Percentiles rank a stretch among this genome's conserved stretches.
Evolutionary conservation across 2,888 invertebrate species (phyloP).

Genomic region (Cephus rjabovi): DNA sequence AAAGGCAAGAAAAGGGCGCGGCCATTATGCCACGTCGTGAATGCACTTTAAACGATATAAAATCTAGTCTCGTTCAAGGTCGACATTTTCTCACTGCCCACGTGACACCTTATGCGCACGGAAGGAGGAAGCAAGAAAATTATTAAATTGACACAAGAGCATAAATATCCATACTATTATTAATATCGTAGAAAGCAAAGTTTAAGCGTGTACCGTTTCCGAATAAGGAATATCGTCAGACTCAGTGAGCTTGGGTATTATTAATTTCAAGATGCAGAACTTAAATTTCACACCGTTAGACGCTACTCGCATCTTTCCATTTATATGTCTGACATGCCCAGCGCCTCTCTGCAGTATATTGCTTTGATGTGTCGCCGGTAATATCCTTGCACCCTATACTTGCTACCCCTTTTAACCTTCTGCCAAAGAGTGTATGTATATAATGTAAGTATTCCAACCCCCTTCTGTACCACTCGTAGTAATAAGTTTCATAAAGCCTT

Average conservation of each 20-base stretch:
- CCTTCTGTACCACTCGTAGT: not conserved
- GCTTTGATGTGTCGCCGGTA: not conserved
- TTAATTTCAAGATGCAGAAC: not conserved
- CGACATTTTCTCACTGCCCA: not conserved
- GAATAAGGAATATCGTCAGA: not conserved
- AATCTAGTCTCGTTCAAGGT: not conserved
- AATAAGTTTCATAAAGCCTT: slow-evolving; percentile 12
- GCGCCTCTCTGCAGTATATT: not conserved
- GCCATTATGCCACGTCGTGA: not conserved
- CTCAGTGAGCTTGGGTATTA: not conserved
- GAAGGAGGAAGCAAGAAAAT: not conserved
- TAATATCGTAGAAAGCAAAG: not conserved
- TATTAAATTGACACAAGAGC: slow-evolving; percentile 11
- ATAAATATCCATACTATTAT: not conserved
- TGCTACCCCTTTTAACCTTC: not conserved
- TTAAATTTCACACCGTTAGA: not conserved
- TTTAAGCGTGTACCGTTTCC: not conserved
- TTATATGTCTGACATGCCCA: not conserved
- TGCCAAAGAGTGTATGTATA: not conserved
- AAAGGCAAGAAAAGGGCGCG: not conserved
- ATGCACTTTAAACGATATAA: not conserved
- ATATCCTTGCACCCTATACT: not conserved
- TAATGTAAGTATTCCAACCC: not conserved
- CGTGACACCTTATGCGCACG: not conserved
- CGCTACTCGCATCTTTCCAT: not conserved